Base-by-base conservation (phyloP, 2,113 vertebrate genomes). In the Oreotrochilus melanogaster region DNA sequence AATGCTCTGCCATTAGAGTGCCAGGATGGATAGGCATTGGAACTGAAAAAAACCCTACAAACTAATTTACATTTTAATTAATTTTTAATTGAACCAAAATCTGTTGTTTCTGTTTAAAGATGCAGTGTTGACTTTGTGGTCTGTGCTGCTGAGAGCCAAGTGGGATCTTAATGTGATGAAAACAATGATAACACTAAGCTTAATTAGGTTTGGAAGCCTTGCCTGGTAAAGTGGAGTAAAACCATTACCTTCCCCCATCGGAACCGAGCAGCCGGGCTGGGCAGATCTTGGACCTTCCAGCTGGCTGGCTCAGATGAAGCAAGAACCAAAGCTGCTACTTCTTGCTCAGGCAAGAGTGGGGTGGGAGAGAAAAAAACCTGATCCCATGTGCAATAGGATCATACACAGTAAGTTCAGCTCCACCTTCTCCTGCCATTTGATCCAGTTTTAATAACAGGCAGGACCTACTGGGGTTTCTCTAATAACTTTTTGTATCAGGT, bases 31-130 rank as follows among this genome's bases (percentile, higher is more conserved):
- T 90, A 97, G 94, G 93, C 95, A 94, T 96, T 93, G 90, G 94
- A 96, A 97, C 74, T 42, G 12, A 85, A 96, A 88, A 86, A 96
- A 97, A 89, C 88, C 88, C 94, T 94, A 97, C 96, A 96, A 97
- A 96, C 97, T 96, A 78, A 98, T 98, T 98, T 98, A 97, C 98
- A 98, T 98, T 98, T 98, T 98, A 98, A 98, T 98, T 97, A 98
- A 98, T 98, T 98, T 98, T 98, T 98, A 98, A 98, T 98, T 98
- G 98, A 98, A 97, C 97, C 96, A 47, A 98, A 98, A 98, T 98
- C 98, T 98, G 98, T 98, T 98, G 98, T 98, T 98, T 98, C 97
- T 97, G 97, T 98, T 98, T 98, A 98, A 98, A 98, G 98, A 98
- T 96, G 97, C 96, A 97, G 97, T 90, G 97, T 98, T 97, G 98